Base-by-base conservation (phyloP, 2,797 vertebrate genomes). In the Tragelaphus oryx region DNA sequence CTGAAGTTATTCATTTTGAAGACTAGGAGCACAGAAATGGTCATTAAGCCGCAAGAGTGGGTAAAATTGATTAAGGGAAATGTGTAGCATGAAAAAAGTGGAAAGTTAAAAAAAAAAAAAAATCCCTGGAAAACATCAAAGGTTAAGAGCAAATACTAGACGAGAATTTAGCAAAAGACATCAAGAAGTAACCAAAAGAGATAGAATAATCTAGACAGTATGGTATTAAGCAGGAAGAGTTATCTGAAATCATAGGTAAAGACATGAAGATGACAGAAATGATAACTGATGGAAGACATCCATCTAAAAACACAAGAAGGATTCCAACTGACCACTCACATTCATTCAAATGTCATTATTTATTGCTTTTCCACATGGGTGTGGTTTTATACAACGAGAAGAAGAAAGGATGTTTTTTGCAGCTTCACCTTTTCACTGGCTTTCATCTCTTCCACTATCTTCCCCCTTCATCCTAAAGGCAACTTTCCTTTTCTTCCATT, bases 1-100 rank as follows among this genome's bases (percentile, higher is more conserved):
- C 57, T 81, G 65, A 62, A 91, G 20, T 14, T 37, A 60, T 92
- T 89, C 82, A 85, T 85, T 94, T 94, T 88, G 71, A 57, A 89
- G 30, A 78, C 30, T 37, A 8, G 60, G 71, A 87, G 54, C 74
- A 93, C 4, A 80, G 57, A 96, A 87, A 85, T 55, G 79, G 8
- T 88, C 11, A 33, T 84, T 87, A 87, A 92, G 44, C 16, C 26
- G 41, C 4, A 3, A 89, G 16, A 46, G 37, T 48, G 12, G 41
- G n/a, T 93, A 60, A 81, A 94, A 83, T 48, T 84, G 44, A 55
- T 55, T 75, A 95, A 81, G 37, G n/a, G 37, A 93, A 78, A 18
- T 46, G 2, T 33, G 5, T 41, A 71, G 13, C 33, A 30, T 93
- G 16, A 48, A 41, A 37, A 79, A 26, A 16, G 26, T 16, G 50